Evolutionary conservation across 1,140 invertebrate genomes (phyloP), one percentile per base, ranked within the genome.

Genomic region (Solenopsis invicta): DNA sequence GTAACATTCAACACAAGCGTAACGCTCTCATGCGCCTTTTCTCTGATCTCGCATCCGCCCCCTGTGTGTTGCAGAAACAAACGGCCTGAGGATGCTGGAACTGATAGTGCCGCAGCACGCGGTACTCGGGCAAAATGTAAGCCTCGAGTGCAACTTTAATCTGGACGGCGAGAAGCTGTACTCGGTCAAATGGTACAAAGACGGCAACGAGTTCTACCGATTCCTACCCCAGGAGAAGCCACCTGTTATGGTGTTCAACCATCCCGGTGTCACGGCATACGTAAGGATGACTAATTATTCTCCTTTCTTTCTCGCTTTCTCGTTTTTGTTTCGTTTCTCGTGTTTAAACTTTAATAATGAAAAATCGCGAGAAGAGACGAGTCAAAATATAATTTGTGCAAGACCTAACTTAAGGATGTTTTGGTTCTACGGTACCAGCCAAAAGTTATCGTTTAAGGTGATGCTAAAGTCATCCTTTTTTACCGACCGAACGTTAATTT

Each of bases 151-250:
- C 93, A 95, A 96, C 87, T 97, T 96, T 93, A 95, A 97, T 92
- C 94, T 97, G 92, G 97, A 97, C 89, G 94, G 94, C 29, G 97
- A 97, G 86, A 94, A 95, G 29, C 96, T 98, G 41, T 98, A 98
- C 93, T 97, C 97, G 6, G 97, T 98, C 78, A 98, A 98, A 95
- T 98, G 97, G 97, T 98, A 98, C 96, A 97, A 97, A 94, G 97
- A 97, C 88, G 96, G 96, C 84, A 96, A 97, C 90, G 97, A 98
- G 94, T 98, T 98, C 95, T 98, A 97, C 94, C 96, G 97, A 94
- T 98, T 97, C 94, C 96, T 97, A 67, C 97, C 97, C 2, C 95
- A 96, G 78, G 97, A 97, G 91, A 96, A 95, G 90, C 97, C 97
- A 75, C 96, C 96, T 21, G 96, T 96, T 52, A 95, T 96, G 91